Conservation (phyloP, 1,140 invertebrate species). For the Gryllus bimaculatus region DNA sequence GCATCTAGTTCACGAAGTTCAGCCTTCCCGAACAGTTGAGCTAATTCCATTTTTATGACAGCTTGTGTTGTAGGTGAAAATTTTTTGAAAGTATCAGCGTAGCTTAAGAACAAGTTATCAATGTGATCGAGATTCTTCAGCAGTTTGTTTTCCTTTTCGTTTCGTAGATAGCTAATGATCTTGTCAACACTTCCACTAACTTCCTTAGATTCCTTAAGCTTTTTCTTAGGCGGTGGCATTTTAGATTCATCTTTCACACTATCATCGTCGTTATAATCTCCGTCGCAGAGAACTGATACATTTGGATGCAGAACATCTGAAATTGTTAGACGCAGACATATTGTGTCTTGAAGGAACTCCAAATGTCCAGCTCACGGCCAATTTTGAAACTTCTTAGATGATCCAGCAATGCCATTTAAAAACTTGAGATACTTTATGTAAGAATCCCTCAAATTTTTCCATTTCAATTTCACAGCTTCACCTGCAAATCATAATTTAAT, state of each 20-base stretch:
- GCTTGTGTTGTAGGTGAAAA: conserved; percentile 21
- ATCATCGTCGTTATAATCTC: not conserved
- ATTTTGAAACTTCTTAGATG: not conserved
- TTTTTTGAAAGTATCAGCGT: conserved; percentile 22
- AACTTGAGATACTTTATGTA: conserved; percentile 9
- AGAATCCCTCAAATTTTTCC: conserved; percentile 15
- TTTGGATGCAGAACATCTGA: not conserved
- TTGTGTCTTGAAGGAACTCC: conserved; percentile 10
- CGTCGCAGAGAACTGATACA: not conserved
- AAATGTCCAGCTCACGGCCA: conserved; percentile 14
- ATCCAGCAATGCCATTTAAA: conserved; percentile 8
- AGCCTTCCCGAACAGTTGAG: conserved; percentile 16
- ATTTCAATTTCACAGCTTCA: conserved; percentile 13
- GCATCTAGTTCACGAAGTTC: conserved; percentile 20
- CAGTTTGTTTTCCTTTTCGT: not conserved
- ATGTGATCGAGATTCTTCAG: conserved; percentile 14
- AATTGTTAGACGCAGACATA: not conserved
- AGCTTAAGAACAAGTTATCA: conserved; percentile 20
- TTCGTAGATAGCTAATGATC: not conserved
- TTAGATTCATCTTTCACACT: not conserved
- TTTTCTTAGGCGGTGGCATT: conserved; percentile 3
- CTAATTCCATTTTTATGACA: conserved; percentile 20
- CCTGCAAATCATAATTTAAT: not conserved
- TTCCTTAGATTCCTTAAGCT: not conserved
- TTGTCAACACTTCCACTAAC: not conserved